Percentiles rank a stretch among this genome's conserved stretches.
phyloP scores from a whole-genome alignment of 92 coral and sea anemone species.

The Palythoa grandiflora region DNA sequence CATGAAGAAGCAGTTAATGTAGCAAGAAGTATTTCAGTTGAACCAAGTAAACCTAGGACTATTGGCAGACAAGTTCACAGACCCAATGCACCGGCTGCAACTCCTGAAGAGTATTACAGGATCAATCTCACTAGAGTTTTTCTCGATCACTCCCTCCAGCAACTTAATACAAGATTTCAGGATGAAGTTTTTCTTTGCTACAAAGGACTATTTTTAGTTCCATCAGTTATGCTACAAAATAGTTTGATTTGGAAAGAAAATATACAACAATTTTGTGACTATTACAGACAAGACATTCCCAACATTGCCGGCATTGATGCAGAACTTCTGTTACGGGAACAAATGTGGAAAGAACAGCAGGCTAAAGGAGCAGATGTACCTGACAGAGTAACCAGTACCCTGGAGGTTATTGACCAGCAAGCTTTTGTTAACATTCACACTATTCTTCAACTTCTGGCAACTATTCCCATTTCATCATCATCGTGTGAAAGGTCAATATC shows the following conservation, averaged over 20 bases:
- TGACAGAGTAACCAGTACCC: constrained; percentile 61
- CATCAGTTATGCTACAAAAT: constrained; percentile 53
- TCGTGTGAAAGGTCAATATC: not conserved
- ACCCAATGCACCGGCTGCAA: too few relatives aligned
- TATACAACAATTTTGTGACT: constrained; percentile 54
- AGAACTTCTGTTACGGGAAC: constrained; percentile 67
- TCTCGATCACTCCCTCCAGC: not conserved
- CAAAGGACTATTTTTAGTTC: constrained; percentile 59
- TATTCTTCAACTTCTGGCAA: constrained; percentile 64
- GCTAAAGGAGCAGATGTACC: constrained; percentile 42
- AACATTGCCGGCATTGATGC: constrained; percentile 13
- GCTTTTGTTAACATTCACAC: constrained; percentile 65
- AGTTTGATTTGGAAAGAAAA: constrained; percentile 62
- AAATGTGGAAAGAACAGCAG: constrained; percentile 59
- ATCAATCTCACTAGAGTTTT: not conserved
- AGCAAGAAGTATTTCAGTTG: not conserved
- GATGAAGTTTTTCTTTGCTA: constrained; percentile 6
- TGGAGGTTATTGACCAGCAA: constrained; percentile 62
- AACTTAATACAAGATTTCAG: not conserved
- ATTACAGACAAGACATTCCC: not conserved
- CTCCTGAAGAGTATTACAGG: not conserved
- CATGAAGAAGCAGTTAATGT: not conserved
- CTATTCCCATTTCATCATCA: not conserved
- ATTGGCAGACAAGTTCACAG: not conserved
- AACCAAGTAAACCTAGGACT: not conserved